Evolutionary conservation across 2,797 vertebrate genomes (phyloP).

Genomic region (Chaetodon trifasciatus): DNA sequence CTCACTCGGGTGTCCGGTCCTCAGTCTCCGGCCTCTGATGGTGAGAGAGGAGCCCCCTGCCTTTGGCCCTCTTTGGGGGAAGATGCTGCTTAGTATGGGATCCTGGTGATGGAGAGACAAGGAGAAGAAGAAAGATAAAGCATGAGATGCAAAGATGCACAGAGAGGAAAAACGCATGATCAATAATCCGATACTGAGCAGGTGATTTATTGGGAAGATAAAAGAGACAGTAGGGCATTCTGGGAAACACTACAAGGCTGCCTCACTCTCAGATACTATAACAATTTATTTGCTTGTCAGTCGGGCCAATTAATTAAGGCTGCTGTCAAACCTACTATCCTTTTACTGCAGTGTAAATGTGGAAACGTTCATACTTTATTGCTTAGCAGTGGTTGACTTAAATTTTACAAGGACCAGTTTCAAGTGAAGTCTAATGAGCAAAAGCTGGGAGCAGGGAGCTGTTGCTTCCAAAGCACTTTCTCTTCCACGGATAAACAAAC

Average conservation of each 20-base stretch:
- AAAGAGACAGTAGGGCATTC: slow-evolving; percentile 57
- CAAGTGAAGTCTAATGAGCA: slow-evolving; percentile 34
- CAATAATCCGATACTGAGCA: slow-evolving; percentile 49
- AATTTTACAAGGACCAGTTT: slow-evolving; percentile 30
- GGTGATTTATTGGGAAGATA: slow-evolving; percentile 63
- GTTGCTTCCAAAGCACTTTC: neutral
- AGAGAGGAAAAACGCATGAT: slow-evolving; percentile 29
- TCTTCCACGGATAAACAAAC: slow-evolving; percentile 22
- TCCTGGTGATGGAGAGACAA: slow-evolving; percentile 81
- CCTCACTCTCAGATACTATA: slow-evolving; percentile 22
- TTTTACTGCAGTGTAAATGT: slow-evolving; percentile 49
- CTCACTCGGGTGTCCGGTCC: slow-evolving; percentile 90
- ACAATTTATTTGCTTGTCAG: slow-evolving; percentile 61
- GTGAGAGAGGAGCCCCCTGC: slow-evolving; percentile 93
- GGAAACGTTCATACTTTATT: slow-evolving; percentile 29
- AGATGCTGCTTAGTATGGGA: slow-evolving; percentile 89
- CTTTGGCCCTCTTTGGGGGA: slow-evolving; percentile 91
- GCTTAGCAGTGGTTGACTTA: slow-evolving; percentile 16
- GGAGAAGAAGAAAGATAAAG: neutral
- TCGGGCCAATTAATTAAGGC: slow-evolving; percentile 57
- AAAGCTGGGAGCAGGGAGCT: slow-evolving; percentile 5
- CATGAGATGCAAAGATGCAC: slow-evolving; percentile 8
- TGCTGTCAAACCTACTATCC: slow-evolving; percentile 17
- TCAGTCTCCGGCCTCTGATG: slow-evolving; percentile 89
- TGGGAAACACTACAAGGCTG: slow-evolving; percentile 49